Evolutionary conservation across 2,113 vertebrate genomes (phyloP).

Genomic region (Mixornis gularis): DNA sequence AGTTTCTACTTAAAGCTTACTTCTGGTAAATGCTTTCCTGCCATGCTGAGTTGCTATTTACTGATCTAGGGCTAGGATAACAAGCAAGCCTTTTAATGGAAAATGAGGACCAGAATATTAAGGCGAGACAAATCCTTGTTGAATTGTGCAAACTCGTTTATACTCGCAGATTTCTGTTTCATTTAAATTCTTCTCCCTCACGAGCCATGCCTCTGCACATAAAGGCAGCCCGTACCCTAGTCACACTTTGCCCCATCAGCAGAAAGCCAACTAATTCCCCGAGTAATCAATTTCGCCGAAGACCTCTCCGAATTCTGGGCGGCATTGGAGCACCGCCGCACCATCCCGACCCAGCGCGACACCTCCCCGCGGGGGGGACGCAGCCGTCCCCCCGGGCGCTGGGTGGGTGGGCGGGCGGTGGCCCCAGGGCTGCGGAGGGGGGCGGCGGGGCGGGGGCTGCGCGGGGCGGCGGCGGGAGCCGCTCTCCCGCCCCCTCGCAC

Average conservation of each 20-base stretch:
- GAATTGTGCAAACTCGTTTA: background rate
- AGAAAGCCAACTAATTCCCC: background rate
- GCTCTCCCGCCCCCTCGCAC: background rate
- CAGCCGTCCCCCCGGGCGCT: too few relatives aligned
- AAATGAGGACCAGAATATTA: background rate
- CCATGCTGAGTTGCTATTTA: background rate
- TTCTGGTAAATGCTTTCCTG: background rate
- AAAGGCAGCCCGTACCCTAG: background rate
- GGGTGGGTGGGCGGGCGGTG: background rate
- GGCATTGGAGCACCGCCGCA: background rate
- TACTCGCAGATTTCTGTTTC: background rate
- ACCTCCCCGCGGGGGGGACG: fast-evolving
- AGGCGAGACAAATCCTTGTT: background rate
- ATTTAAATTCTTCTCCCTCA: background rate
- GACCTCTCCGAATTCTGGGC: background rate
- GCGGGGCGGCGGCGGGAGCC: background rate
- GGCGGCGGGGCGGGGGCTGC: background rate
- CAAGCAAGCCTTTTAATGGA: background rate
- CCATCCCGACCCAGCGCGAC: background rate
- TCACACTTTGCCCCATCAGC: background rate
- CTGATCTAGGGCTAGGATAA: background rate
- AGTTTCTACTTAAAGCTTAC: background rate
- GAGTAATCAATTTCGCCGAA: background rate
- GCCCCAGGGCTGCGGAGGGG: background rate
- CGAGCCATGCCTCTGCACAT: background rate